A percentile compares a stretch with the other conserved stretches of the same genome.
These are phyloP conservation scores for Micrasema longulum DNA, from an alignment of 1,140 invertebrate genomes.

Conservation along the genomic window DNA sequence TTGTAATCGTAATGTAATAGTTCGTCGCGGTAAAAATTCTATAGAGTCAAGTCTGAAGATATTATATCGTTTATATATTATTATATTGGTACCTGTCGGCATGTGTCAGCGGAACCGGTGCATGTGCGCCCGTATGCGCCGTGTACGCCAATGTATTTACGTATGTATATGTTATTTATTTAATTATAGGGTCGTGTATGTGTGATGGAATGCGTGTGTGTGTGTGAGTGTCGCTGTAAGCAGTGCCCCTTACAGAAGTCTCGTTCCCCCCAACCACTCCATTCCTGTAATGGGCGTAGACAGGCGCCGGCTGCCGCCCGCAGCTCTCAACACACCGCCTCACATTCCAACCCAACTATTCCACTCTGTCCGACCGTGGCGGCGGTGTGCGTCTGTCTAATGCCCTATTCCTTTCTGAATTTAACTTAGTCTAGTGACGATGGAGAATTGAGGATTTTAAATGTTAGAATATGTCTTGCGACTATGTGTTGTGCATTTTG, in stretches of 20 bases:
- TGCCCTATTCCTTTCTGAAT: slow-evolving; percentile 52
- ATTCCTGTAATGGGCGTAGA: slow-evolving; percentile 40
- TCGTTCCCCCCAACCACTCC: slow-evolving; percentile 52
- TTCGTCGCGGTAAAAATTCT: slow-evolving; percentile 54
- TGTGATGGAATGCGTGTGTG: slow-evolving; percentile 22
- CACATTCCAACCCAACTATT: not conserved
- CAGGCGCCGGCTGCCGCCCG: not conserved
- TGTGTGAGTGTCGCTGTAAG: slow-evolving; percentile 38
- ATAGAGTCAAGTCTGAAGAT: slow-evolving; percentile 55
- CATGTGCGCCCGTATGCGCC: slow-evolving; percentile 12
- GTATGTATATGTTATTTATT: slow-evolving; percentile 54
- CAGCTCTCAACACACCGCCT: not conserved
- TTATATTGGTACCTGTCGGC: slow-evolving; percentile 33
- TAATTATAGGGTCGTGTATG: slow-evolving; percentile 31
- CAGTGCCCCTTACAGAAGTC: slow-evolving; percentile 53
- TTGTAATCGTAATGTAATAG: slow-evolving; percentile 55
- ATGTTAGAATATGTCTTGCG: slow-evolving; percentile 50
- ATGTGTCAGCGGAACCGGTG: slow-evolving; percentile 22
- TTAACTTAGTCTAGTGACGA: slow-evolving; percentile 31
- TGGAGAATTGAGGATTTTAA: slow-evolving; percentile 38
- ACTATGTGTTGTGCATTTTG: slow-evolving; percentile 52
- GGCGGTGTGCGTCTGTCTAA: slow-evolving; percentile 6
- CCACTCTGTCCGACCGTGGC: not conserved
- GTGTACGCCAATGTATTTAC: slow-evolving; percentile 42
- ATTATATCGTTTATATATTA: slow-evolving; percentile 45